These are phyloP conservation scores for Protobothrops mucrosquamatus DNA, from an alignment of 2,113 vertebrate species.

Conservation along the genomic window DNA sequence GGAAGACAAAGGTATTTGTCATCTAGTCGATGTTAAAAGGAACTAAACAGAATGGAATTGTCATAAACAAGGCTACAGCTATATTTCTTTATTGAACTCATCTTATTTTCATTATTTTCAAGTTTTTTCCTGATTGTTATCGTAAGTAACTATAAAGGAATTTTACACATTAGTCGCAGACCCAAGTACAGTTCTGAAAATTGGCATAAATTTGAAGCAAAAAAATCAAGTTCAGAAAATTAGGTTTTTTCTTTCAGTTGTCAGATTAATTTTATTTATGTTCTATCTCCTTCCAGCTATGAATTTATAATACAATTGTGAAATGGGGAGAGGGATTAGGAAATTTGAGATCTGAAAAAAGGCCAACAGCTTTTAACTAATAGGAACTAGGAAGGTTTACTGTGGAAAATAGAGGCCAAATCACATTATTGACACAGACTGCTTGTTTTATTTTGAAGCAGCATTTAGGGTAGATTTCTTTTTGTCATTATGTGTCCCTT, in stretches of 20 bases:
- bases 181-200: background rate
- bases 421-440: background rate
- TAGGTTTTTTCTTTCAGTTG: background rate
- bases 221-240: background rate
- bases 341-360: background rate
- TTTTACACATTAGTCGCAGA: background rate
- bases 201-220: background rate
- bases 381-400: background rate
- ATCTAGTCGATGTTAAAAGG: conserved; percentile 8
- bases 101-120: background rate
- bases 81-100: conserved; percentile 1
- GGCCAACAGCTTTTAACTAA: background rate
- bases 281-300: background rate
- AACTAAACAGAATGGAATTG: fast-evolving
- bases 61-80: background rate
- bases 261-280: background rate
- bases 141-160: background rate
- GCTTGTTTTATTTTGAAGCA: background rate
- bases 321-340: background rate
- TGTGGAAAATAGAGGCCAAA: background rate
- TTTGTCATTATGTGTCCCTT: background rate
- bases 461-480: background rate
- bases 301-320: background rate
- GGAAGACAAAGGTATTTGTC: background rate
- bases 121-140: background rate